These are phyloP conservation scores for Osmerus eperlanus DNA, from an alignment of 2,113 vertebrate genomes.

Conservation along the genomic window DNA sequence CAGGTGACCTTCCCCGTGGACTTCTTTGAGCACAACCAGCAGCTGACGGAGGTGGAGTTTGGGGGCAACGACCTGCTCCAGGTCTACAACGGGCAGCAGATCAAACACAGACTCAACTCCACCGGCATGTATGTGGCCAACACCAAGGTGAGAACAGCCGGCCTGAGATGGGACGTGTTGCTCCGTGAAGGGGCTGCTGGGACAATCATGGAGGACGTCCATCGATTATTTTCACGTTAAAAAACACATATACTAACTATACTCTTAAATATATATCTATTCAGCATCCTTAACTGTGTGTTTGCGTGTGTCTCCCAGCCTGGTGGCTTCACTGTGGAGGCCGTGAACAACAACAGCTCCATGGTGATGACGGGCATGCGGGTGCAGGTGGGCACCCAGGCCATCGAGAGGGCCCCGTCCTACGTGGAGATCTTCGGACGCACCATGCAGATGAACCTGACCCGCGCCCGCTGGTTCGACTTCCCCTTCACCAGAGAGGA, in stretches of 20 bases:
- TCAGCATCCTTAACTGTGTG: no score
- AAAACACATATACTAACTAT: no score
- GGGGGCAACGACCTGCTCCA: conserved; percentile 96
- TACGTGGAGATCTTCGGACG: conserved; percentile 96
- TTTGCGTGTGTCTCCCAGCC: conserved; percentile 68
- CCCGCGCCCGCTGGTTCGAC: conserved; percentile 96
- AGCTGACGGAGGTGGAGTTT: conserved; percentile 96
- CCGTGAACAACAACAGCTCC: conserved; percentile 92
- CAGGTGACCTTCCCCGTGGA: conserved; percentile 99
- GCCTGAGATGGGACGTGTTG: no score
- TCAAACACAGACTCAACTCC: conserved; percentile 97
- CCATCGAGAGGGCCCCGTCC: conserved; percentile 89
- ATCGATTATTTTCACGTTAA: no score
- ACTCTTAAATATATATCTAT: no score
- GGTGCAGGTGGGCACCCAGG: conserved; percentile 94
- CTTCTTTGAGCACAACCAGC: conserved; percentile 99
- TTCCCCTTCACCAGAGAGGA: conserved; percentile 97
- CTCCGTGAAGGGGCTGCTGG: no score
- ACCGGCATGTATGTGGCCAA: conserved; percentile 99
- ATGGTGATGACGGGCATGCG: conserved; percentile 99
- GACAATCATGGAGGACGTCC: no score
- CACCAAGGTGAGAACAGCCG: conserved; percentile 82
- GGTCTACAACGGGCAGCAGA: conserved; percentile 97
- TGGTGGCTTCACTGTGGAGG: conserved; percentile 93
- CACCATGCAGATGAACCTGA: conserved; percentile 96